Evolutionary conservation across 1,140 invertebrate species (phyloP).

Genomic region (Drosophila miranda): DNA sequence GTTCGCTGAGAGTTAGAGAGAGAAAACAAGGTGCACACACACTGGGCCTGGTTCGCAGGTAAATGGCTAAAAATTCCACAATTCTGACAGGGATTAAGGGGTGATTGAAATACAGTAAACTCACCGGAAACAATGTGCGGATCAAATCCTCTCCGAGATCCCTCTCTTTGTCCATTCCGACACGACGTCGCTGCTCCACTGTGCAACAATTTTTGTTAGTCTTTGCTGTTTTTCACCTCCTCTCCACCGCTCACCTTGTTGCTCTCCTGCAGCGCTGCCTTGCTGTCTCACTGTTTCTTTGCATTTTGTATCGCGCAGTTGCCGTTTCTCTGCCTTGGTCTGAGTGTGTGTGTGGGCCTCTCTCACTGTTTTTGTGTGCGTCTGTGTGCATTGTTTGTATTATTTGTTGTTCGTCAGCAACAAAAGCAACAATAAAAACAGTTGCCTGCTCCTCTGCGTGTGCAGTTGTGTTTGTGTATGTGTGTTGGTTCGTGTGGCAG

Average conservation of each 20-base stretch:
- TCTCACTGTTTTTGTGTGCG: conserved; percentile 1
- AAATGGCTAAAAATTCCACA: no score
- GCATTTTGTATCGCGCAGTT: conserved; percentile 72
- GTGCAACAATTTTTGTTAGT: conserved; percentile 56
- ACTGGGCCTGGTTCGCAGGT: no score
- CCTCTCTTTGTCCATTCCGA: not conserved
- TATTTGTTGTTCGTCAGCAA: conserved; percentile 69
- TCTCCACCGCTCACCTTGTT: not conserved
- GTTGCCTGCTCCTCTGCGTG: conserved; percentile 55
- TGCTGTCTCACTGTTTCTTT: conserved; percentile 66
- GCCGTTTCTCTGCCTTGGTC: conserved; percentile 57
- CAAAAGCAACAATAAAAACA: conserved; percentile 66
- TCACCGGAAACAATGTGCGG: no score
- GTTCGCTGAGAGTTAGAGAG: no score
- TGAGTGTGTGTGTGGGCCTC: conserved; percentile 13
- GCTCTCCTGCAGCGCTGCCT: conserved; percentile 20
- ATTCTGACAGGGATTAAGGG: no score
- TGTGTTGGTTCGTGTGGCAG: conserved; percentile 6
- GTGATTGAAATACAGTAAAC: no score
- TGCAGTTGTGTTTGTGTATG: conserved; percentile 12
- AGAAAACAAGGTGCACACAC: not conserved
- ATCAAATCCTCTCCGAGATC: not conserved
- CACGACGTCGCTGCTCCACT: conserved; percentile 3
- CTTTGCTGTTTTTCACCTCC: conserved; percentile 14
- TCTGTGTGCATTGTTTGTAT: conserved; percentile 71